These are phyloP conservation scores for Diaprepes abbreviatus DNA, from an alignment of 2,888 invertebrate genomes.

Conservation along the genomic window DNA sequence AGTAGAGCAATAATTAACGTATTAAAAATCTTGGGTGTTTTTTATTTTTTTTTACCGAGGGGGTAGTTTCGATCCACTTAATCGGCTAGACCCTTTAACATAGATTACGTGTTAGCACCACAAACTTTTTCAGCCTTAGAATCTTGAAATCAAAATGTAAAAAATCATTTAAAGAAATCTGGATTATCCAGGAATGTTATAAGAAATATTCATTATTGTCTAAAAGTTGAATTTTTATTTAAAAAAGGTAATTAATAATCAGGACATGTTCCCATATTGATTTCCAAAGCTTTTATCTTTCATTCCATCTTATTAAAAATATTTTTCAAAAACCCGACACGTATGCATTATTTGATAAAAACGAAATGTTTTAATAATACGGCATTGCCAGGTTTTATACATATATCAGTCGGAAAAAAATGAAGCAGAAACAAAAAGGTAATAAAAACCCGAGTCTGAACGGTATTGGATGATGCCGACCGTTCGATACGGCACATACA, in stretches of 20 bases:
- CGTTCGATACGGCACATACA: constrained; percentile 42
- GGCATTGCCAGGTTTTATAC: constrained; percentile 21
- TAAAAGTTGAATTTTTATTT: no score
- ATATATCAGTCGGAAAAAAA: constrained; percentile 30
- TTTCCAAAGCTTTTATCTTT: constrained; percentile 11
- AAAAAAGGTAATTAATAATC: background rate
- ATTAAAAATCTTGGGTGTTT: no score
- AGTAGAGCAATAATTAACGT: no score
- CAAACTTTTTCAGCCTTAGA: no score
- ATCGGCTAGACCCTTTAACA: no score
- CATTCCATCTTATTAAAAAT: constrained; percentile 19
- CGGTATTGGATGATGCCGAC: constrained; percentile 43
- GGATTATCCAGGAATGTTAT: no score
- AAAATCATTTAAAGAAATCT: no score
- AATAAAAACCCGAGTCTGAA: constrained; percentile 29
- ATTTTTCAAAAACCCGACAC: background rate
- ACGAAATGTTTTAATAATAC: constrained; percentile 24
- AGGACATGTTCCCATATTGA: background rate
- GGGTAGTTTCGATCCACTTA: no score
- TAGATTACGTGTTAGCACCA: no score
- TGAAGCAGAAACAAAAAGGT: constrained; percentile 38
- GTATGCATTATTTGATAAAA: constrained; percentile 31
- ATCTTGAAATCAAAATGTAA: no score
- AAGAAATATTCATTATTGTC: no score
- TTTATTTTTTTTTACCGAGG: no score